phyloP scores from a whole-genome alignment of 2,113 vertebrate species.

The Vanacampus margaritifer region DNA sequence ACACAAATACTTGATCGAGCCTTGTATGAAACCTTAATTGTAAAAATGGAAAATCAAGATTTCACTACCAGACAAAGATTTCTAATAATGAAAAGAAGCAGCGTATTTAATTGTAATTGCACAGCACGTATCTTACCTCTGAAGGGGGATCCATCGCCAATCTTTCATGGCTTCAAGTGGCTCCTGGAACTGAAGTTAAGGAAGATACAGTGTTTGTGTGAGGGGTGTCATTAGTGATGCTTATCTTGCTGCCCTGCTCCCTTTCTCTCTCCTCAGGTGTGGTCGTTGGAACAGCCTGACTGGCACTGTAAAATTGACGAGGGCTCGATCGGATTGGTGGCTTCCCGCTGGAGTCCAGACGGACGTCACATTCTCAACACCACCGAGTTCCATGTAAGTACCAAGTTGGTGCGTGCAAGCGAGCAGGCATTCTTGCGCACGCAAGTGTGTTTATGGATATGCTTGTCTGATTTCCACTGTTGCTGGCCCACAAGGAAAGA shows the following conservation, averaged over 20 bases:
- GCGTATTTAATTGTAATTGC: background rate
- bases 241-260: slow-evolving; percentile 9
- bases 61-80: background rate
- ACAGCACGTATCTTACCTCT: slow-evolving; percentile 69
- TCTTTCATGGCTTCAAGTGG: slow-evolving; percentile 70
- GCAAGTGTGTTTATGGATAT: slow-evolving; percentile 52
- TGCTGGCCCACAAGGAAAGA: slow-evolving; percentile 69
- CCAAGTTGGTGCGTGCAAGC: slow-evolving; percentile 52
- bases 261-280: slow-evolving; percentile 75
- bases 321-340: slow-evolving; percentile 91
- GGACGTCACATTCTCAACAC: slow-evolving; percentile 98
- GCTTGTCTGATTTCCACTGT: slow-evolving; percentile 71
- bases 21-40: background rate
- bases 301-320: slow-evolving; percentile 98
- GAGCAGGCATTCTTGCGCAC: slow-evolving; percentile 41
- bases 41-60: background rate
- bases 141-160: slow-evolving; percentile 76
- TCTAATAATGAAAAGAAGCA: background rate
- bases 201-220: background rate
- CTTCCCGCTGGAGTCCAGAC: slow-evolving; percentile 95
- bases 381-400: slow-evolving; percentile 95
- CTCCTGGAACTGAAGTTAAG: slow-evolving; percentile 20
- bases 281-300: slow-evolving; percentile 92
- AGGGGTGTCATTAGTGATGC: slow-evolving; percentile 21
- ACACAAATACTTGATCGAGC: background rate